Evolutionary conservation across 2,797 vertebrate species (phyloP).

Genomic region (Sciurus carolinensis): DNA sequence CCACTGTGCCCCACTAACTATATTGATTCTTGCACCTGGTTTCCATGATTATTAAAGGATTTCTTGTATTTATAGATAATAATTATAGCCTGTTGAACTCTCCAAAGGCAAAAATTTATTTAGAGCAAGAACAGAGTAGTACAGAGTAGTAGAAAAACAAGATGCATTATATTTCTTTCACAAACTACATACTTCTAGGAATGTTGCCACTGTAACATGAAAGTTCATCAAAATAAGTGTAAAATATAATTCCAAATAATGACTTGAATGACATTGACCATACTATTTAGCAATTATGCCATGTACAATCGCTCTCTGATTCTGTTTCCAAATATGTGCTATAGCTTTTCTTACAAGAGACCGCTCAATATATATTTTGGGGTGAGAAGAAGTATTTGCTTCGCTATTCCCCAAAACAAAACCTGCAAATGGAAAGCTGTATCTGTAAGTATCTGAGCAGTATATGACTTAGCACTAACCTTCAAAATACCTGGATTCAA

Average conservation of each 20-base stretch:
- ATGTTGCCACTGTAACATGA: background rate
- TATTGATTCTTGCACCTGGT: background rate
- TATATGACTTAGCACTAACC: background rate
- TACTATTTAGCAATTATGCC: background rate
- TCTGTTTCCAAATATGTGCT: background rate
- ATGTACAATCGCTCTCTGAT: background rate
- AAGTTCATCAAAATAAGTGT: constrained; percentile 29
- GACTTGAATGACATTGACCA: background rate
- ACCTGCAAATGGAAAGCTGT: background rate
- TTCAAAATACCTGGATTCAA: background rate
- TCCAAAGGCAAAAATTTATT: constrained; percentile 11
- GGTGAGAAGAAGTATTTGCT: background rate
- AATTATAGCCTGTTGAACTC: background rate
- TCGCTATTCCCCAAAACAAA: too few relatives aligned
- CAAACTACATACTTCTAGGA: background rate
- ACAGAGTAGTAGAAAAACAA: background rate
- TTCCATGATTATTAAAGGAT: background rate
- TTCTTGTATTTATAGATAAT: background rate
- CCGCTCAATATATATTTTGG: background rate
- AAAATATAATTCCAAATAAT: constrained; percentile 15
- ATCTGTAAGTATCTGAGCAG: background rate
- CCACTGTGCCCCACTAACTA: background rate
- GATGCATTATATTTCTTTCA: background rate
- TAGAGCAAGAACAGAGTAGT: background rate
- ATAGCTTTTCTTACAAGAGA: background rate